These are phyloP conservation scores for Corticium candelabrum DNA, from an alignment of 37 sponge, comb jelly and placozoan species.

Conservation along the genomic window DNA sequence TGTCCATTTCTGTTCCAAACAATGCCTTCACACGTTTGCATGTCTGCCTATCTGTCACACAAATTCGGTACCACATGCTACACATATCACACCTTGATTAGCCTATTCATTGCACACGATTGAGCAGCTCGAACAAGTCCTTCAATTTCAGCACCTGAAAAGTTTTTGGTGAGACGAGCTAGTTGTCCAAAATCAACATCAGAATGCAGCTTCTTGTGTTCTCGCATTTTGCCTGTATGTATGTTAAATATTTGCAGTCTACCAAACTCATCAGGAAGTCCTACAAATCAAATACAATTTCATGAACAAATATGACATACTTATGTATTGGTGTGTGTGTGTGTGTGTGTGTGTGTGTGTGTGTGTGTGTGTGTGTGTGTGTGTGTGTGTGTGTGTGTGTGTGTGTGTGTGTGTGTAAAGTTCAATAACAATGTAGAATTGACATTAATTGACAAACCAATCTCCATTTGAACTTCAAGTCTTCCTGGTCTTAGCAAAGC, in stretches of 20 bases:
- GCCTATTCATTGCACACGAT: conserved; percentile 81
- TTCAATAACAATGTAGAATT: no score
- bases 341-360: no score
- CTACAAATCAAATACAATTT: conserved; percentile 28
- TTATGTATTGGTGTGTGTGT: neutral
- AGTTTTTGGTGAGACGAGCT: conserved; percentile 75
- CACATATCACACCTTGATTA: conserved; percentile 45
- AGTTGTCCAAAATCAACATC: conserved; percentile 64
- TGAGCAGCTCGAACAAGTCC: conserved; percentile 86
- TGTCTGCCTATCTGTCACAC: no score
- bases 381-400: no score
- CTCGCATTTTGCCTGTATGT: conserved; percentile 71
- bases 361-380: no score
- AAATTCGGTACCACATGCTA: no score
- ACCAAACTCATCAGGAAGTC: conserved; percentile 82
- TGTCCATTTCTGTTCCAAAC: neutral
- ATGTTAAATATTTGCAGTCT: conserved; percentile 85
- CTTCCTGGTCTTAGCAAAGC: conserved; percentile 91
- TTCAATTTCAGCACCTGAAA: conserved; percentile 97
- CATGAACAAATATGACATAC: neutral
- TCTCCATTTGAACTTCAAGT: conserved; percentile 96
- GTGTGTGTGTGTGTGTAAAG: no score
- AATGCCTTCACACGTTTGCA: no score
- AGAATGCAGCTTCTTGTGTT: conserved; percentile 36
- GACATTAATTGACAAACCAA: conserved; percentile 44